phyloP scores from a whole-genome alignment of 2,888 invertebrate genomes.

The Augochlorella aurata region DNA sequence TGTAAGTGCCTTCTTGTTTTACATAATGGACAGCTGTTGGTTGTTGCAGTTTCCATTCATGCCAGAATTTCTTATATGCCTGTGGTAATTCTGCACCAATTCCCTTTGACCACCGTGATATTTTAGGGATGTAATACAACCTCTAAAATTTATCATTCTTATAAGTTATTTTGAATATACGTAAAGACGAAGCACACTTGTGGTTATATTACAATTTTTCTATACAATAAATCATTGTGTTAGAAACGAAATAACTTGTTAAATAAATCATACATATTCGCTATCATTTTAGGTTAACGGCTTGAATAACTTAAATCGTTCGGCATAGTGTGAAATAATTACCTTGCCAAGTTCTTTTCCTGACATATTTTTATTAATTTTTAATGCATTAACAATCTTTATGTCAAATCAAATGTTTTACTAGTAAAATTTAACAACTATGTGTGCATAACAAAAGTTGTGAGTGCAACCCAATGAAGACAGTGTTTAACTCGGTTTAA shows the following conservation, averaged over 20 bases:
- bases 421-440: background rate
- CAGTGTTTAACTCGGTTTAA: background rate
- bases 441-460: background rate
- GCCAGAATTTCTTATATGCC: constrained; percentile 93
- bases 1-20: constrained; percentile 89
- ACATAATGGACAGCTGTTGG: constrained; percentile 87
- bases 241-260: background rate
- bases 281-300: constrained; percentile 22
- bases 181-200: background rate
- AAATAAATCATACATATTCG: background rate
- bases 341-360: background rate
- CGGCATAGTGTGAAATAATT: background rate
- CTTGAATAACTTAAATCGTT: background rate
- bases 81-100: constrained; percentile 88
- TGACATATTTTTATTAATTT: background rate
- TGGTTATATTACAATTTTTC: background rate
- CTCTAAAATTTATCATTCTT: constrained; percentile 46
- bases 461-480: background rate
- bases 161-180: background rate
- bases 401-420: background rate
- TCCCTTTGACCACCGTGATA: constrained; percentile 81
- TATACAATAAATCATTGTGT: background rate
- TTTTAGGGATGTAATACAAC: constrained; percentile 53
- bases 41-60: constrained; percentile 89
- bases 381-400: background rate